Evolutionary conservation across 2,888 invertebrate genomes (phyloP).

Genomic region (Mantis religiosa): DNA sequence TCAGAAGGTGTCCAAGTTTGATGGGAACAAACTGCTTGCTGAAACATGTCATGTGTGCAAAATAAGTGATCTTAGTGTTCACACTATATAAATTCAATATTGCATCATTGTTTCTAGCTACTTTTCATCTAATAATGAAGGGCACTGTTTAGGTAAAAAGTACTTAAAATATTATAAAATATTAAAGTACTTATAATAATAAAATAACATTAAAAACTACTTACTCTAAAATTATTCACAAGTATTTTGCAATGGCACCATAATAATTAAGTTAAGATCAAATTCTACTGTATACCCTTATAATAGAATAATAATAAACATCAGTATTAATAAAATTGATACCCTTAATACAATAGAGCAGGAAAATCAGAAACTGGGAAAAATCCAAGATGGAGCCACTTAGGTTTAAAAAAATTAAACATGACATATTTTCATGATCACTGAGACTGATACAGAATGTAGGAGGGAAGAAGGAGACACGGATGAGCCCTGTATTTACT

Average conservation of each 20-base stretch:
- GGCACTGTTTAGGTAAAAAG: too few species aligned
- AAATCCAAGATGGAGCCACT: background rate
- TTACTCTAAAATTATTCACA: background rate
- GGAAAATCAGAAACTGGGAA: background rate
- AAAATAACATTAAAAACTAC: too few species aligned
- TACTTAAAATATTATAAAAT: too few species aligned
- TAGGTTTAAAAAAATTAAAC: background rate
- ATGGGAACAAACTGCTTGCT: too few species aligned
- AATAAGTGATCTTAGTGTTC: too few species aligned
- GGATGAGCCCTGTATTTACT: background rate
- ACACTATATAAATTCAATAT: too few species aligned
- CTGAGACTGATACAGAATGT: background rate
- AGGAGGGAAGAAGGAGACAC: background rate
- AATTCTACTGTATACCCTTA: background rate
- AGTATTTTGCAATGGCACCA: background rate
- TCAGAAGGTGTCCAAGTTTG: too few species aligned
- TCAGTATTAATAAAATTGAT: background rate
- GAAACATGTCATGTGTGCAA: too few species aligned
- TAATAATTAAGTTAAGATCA: background rate
- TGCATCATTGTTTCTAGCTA: too few species aligned
- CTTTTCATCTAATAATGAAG: too few species aligned
- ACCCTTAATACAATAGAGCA: background rate
- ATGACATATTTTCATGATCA: background rate
- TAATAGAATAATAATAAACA: background rate
- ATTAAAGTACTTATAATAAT: too few species aligned